Evolutionary conservation across 2,888 invertebrate genomes (phyloP), one percentile per base, ranked within the genome.

Genomic region (Alloplasta piceator): DNA sequence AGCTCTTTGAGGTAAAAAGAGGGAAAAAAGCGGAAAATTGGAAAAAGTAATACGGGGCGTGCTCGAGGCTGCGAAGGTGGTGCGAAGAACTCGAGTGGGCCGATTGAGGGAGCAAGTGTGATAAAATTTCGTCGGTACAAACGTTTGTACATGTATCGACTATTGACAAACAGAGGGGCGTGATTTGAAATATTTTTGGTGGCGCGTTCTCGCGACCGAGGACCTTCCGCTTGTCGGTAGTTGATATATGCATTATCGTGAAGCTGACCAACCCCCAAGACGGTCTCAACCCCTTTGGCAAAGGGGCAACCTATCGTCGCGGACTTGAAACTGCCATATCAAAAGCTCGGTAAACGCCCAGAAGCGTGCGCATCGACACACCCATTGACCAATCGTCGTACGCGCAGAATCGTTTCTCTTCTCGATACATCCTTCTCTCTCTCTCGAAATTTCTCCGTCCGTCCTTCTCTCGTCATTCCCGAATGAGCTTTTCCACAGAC

Each of bases 341-440:
- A 86, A 85, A 87, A 87, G 88, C 88, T 86, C 85, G 76, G 86
- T 86, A 85, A 85, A 88, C 91, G 90, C 92, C 91, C 87, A 88
- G 85, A 87, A 87, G 88, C 90, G 90, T 90, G 91, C 91, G 91
- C 91, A 91, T 38, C 87, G 87, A 86, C 86, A 90, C 91, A 87
- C 91, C 91, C 89, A 85, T 83, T 85, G 88, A 84, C 91, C 91
- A 91, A 91, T 91, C 88, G 86, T 82, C 83, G 84, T 86, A 83
- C 86, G 86, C 87, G 86, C 85, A 89, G 87, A 86, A 87, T 89
- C 88, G 88, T 61, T 56, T 14, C 87, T 88, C 89, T 88, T 82
- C 67, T 16, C 7, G 7, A 56, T 56, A 43, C 10, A 4, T 10
- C 43, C 43, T 43, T 1, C 43, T 43, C 43, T 56, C 10, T 50